Conservation (phyloP, 2,113 vertebrate species). For the Gymnocephalus cernua region DNA sequence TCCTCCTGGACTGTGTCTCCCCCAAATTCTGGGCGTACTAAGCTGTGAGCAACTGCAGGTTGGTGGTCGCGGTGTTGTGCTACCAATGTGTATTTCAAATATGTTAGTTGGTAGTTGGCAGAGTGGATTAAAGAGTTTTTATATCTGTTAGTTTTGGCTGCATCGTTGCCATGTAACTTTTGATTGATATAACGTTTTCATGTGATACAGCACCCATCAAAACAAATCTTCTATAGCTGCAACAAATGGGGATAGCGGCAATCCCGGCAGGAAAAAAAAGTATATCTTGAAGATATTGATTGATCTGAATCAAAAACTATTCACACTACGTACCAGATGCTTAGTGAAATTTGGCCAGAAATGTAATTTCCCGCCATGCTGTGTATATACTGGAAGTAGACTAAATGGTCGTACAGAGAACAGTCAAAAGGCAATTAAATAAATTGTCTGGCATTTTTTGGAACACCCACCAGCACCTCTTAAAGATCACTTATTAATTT, state of each 20-base stretch:
- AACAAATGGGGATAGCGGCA: not conserved
- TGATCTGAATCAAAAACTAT: not conserved
- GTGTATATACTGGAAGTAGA: not conserved
- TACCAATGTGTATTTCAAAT: constrained; percentile 22
- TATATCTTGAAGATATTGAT: not conserved
- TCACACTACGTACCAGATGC: not conserved
- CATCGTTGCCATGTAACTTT: not conserved
- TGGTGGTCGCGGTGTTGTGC: constrained; percentile 10
- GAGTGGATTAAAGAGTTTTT: not conserved
- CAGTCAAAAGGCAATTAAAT: not conserved
- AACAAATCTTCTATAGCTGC: not conserved
- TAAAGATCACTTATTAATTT: not conserved
- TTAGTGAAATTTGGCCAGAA: not conserved
- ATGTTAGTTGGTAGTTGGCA: not conserved
- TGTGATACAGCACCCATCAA: not conserved
- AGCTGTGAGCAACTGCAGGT: constrained; percentile 25
- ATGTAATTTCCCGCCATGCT: not conserved
- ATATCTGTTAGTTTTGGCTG: not conserved
- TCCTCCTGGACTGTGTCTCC: constrained; percentile 29
- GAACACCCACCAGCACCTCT: not conserved
- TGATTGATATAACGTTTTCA: not conserved
- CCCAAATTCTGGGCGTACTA: constrained; percentile 22
- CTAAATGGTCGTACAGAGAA: not conserved
- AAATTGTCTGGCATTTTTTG: not conserved
- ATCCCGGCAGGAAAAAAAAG: not conserved